Percentiles rank a stretch among this genome's conserved stretches.
Evolutionary conservation across 92 coral and sea anemone genomes (phyloP).

Genomic region (Palythoa heliodiscus): DNA sequence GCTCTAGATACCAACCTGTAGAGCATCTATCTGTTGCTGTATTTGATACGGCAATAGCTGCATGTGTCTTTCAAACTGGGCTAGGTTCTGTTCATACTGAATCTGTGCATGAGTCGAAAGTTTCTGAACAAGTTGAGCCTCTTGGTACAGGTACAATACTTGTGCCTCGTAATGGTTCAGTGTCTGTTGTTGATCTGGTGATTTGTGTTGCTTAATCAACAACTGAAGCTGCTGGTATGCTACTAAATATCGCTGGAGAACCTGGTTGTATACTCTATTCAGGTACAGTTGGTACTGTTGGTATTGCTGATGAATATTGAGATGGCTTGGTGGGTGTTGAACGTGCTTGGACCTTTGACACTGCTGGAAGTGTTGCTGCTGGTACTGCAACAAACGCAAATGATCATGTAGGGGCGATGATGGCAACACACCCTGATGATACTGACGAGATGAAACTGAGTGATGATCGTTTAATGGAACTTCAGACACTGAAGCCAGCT

Average conservation of each 20-base stretch:
- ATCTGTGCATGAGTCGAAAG: slow-evolving; percentile 18
- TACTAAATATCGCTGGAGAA: slow-evolving; percentile 21
- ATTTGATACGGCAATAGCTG: slow-evolving; percentile 40
- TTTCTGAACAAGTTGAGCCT: slow-evolving; percentile 41
- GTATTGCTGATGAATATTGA: slow-evolving; percentile 34
- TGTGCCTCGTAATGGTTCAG: slow-evolving; percentile 18
- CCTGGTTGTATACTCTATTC: not conserved
- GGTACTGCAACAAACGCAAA: slow-evolving; percentile 18
- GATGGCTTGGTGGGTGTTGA: slow-evolving; percentile 2
- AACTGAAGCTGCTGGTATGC: slow-evolving; percentile 28
- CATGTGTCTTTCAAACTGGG: slow-evolving; percentile 37
- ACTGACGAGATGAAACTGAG: slow-evolving; percentile 7
- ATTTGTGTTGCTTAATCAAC: slow-evolving; percentile 28
- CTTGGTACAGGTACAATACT: slow-evolving; percentile 23
- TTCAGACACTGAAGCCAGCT: not conserved
- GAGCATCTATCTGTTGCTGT: slow-evolving; percentile 12
- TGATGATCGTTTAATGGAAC: slow-evolving; percentile 20
- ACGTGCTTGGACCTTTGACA: slow-evolving; percentile 20
- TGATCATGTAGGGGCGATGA: slow-evolving; percentile 22
- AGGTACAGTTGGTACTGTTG: slow-evolving; percentile 38
- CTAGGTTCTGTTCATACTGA: slow-evolving; percentile 23
- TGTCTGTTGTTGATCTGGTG: slow-evolving; percentile 32
- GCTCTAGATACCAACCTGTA: not conserved
- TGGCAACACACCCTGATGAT: slow-evolving; percentile 27
- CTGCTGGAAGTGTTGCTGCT: slow-evolving; percentile 30